Percentiles rank a stretch among this genome's conserved stretches.
These are phyloP conservation scores for Agonopterix subpropinquella DNA, from an alignment of 2,888 invertebrate species.

Conservation along the genomic window DNA sequence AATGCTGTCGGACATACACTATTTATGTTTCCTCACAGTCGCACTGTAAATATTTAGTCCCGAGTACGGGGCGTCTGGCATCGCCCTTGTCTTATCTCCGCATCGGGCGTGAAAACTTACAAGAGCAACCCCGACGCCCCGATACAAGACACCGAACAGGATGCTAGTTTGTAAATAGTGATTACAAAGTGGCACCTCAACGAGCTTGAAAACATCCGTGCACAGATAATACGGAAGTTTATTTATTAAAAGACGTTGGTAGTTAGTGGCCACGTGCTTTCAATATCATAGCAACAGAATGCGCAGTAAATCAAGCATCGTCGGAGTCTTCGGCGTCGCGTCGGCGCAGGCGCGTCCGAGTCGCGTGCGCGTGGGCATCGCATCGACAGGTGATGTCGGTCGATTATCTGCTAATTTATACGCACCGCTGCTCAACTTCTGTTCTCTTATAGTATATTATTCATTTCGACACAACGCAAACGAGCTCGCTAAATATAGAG, in stretches of 20 bases:
- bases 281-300: slow-evolving; percentile 32
- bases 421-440: slow-evolving; percentile 58
- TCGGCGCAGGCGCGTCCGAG: slow-evolving; percentile 7
- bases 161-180: slow-evolving; percentile 42
- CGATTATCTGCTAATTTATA: slow-evolving; percentile 69
- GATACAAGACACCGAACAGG: slow-evolving; percentile 40
- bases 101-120: slow-evolving; percentile 49
- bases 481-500: slow-evolving; percentile 66
- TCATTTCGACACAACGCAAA: slow-evolving; percentile 59
- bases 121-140: slow-evolving; percentile 38
- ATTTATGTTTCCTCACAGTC: slow-evolving; percentile 68
- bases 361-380: slow-evolving; percentile 44
- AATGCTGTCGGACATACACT: slow-evolving; percentile 57
- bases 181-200: slow-evolving; percentile 50
- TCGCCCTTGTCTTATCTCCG: slow-evolving; percentile 58
- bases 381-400: slow-evolving; percentile 56
- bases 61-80: slow-evolving; percentile 42
- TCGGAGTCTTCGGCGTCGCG: slow-evolving; percentile 9
- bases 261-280: slow-evolving; percentile 39
- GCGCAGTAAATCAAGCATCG: slow-evolving; percentile 37
- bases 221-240: slow-evolving; percentile 42
- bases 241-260: slow-evolving; percentile 36
- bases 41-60: slow-evolving; percentile 69
- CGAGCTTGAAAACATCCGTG: slow-evolving; percentile 42
- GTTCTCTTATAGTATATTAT: slow-evolving; percentile 63